phyloP scores from a whole-genome alignment of 2,888 invertebrate species.

The Drosophila algonquin region DNA sequence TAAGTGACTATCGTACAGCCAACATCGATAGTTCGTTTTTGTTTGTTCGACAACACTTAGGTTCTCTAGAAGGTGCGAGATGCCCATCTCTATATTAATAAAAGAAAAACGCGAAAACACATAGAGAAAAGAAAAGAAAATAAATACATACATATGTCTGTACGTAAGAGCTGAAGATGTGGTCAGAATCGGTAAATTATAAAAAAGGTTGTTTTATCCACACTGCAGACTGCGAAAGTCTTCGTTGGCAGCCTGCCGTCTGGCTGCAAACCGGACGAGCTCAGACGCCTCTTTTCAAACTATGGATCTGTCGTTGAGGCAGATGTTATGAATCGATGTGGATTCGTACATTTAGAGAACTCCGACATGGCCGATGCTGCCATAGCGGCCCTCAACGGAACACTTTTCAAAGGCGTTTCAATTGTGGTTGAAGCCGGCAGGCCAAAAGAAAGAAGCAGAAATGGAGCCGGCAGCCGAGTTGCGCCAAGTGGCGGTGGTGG shows the following conservation, averaged over 20 bases:
- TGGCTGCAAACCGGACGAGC: constrained; percentile 92
- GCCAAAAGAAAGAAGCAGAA: constrained; percentile 88
- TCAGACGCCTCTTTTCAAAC: constrained; percentile 92
- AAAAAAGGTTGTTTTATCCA: constrained; percentile 13
- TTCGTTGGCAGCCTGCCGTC: constrained; percentile 96
- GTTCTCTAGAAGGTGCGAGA: neutral
- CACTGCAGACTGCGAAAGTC: constrained; percentile 89
- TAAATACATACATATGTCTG: constrained; percentile 41
- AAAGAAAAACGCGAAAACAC: constrained; percentile 36
- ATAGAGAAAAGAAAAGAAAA: constrained; percentile 34
- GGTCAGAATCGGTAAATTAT: constrained; percentile 24
- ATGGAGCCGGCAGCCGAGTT: constrained; percentile 79
- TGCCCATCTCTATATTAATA: constrained; percentile 21
- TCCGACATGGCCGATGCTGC: constrained; percentile 92
- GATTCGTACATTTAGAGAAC: constrained; percentile 95
- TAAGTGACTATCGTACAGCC: constrained; percentile 17
- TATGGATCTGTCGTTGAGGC: constrained; percentile 96
- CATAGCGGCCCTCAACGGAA: constrained; percentile 91
- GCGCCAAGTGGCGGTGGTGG: constrained; percentile 84
- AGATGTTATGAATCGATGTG: constrained; percentile 97
- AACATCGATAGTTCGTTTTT: neutral
- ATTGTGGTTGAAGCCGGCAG: constrained; percentile 94
- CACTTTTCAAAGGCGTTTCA: constrained; percentile 92
- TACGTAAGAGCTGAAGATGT: constrained; percentile 36
- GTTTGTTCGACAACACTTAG: neutral